Evolutionary conservation across 2,888 invertebrate genomes (phyloP), one percentile per base, ranked within the genome.

Genomic region (Allolobophora icterica): DNA sequence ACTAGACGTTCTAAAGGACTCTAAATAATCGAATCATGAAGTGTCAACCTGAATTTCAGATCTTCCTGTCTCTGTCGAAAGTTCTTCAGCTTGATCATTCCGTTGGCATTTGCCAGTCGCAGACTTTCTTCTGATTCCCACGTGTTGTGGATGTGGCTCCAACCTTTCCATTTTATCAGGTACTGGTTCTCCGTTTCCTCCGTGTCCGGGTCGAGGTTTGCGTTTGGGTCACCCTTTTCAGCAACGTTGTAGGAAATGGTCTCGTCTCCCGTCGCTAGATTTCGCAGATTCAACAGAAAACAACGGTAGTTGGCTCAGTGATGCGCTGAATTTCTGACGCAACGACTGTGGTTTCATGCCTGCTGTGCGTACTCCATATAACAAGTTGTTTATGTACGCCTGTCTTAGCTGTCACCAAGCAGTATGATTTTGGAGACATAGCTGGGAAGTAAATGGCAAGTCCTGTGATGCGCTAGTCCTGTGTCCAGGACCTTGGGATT

Each of bases 131-230:
- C 98, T 0, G 98, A 98, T 95, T 99, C 99, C 99, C 99, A 99
- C 0, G 99, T 99, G 95, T 99, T 99, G 96, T 99, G 99, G 93
- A 99, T 98, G 95, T 99, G 98, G 34, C 99, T 98, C 99, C 99
- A 99, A 92, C 97, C 98, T 95, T 98, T 98, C 99, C 99, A 99
- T 96, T 99, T 99, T 93, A 99, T 98, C 94, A 98, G 96, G 96
- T 97, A 99, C 96, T 99, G 99, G 58, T 91, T 94, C 71, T 94
- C 94, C 84, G 93, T 96, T 93, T 97, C 97, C 92, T 96, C 95
- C 17, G 42, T 97, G 97, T n/a, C 15, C 90, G 96, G 95, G 92
- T 45, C 45, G 90, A 96, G 95, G 92, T 93, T 93, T 92, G 96
- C 97, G 96, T 99, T 99, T 3, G 97, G 98, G 96, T 99, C 98